Base-by-base conservation (phyloP, 23 tunicate species). In the Trididemnum nubilum region DNA sequence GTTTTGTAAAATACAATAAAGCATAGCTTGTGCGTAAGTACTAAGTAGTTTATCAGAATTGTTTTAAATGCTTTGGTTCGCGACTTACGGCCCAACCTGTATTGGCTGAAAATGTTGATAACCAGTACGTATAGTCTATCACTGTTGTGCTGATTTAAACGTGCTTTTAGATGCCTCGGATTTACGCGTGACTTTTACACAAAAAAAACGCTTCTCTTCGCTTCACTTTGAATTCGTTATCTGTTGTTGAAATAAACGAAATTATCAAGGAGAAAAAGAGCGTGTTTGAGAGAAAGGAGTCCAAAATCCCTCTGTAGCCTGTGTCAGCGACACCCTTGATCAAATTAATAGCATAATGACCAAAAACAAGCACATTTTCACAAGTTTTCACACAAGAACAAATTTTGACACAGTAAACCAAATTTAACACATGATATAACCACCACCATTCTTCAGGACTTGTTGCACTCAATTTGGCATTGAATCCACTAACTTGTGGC, bases 371-470 rank as follows among this genome's bases (percentile, higher is more conserved):
- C 28, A 21, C 26, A 21, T 21, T 21, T 61, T 61, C 28, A 61
- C 67, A 61, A 61, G 4, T 61, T 61, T 61, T 21, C 29, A 21
- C 67, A 61, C 67, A 61, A 21, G 5, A 61, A 61, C 67, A 61
- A 61, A 18, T 33, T 67, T 67, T 12, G 7, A 9, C 74, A 67
- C 74, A 67, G 18, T 67, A 32, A 5, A 67, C 25, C 67, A 33
- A 67, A 31, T 67, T 67, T 67, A 67, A 7, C 33, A 67, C 74
- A 67, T 67, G 74, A 67, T 67, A 67, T 67, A 38, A 67, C 74
- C 74, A 33, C 38, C 74, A 4, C 74, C 74, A 12, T 67, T 67
- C 38, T 67, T 67, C 25, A 32, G 22, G 74, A 67, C 74, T 67
- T 67, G 74, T 67, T 67, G 37, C 25, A 67, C 74, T 33, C 74